phyloP scores from a whole-genome alignment of 2,888 invertebrate species.

The Monoplex corrugatus region DNA sequence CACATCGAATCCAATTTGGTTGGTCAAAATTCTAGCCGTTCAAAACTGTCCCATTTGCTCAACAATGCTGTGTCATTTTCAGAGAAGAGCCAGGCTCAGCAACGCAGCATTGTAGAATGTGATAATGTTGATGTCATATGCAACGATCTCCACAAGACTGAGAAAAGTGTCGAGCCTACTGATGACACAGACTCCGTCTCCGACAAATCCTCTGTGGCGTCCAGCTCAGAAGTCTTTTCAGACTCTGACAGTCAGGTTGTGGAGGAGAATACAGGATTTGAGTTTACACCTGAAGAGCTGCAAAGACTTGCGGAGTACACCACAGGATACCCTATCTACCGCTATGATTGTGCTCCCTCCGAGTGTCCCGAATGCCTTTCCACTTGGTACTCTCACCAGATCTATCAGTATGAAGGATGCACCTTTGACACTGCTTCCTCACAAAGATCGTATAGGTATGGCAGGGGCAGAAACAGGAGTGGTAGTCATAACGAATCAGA shows the following conservation, averaged over 20 bases:
- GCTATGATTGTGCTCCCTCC: slow-evolving; percentile 75
- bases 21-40: slow-evolving; percentile 50
- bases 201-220: slow-evolving; percentile 72
- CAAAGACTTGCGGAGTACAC: slow-evolving; percentile 75
- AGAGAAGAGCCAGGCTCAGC: slow-evolving; percentile 61
- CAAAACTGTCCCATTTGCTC: slow-evolving; percentile 62
- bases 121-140: slow-evolving; percentile 79
- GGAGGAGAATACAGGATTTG: slow-evolving; percentile 58
- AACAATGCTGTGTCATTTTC: slow-evolving; percentile 69
- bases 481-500: slow-evolving; percentile 35
- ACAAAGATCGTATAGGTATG: not conserved
- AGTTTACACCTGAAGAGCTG: slow-evolving; percentile 72
- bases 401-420: slow-evolving; percentile 59
- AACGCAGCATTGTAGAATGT: slow-evolving; percentile 73
- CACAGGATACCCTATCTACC: slow-evolving; percentile 75
- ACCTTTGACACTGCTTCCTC: slow-evolving; percentile 40
- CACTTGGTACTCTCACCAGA: slow-evolving; percentile 64
- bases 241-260: slow-evolving; percentile 64
- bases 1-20: slow-evolving; percentile 62
- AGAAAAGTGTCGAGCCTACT: slow-evolving; percentile 61
- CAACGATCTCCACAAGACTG: slow-evolving; percentile 76
- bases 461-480: not conserved
- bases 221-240: slow-evolving; percentile 73
- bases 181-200: slow-evolving; percentile 68
- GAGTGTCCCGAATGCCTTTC: slow-evolving; percentile 76